phyloP scores from a whole-genome alignment of 2,888 invertebrate genomes.

The Stenolophus ochropezus region DNA sequence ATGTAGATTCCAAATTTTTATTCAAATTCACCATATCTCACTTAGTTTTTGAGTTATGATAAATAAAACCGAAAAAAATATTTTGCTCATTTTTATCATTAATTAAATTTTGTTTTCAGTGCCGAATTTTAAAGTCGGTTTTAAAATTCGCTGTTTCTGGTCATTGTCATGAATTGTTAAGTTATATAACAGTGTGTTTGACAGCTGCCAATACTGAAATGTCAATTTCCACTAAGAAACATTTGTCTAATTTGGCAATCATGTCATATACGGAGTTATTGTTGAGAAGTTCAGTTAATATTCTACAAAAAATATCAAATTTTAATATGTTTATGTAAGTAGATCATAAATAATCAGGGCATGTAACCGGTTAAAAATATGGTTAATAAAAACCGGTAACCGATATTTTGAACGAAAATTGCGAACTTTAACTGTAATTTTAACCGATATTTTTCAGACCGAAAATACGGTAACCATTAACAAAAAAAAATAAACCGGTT shows the following conservation, averaged over 20 bases:
- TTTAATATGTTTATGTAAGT: conserved; percentile 76
- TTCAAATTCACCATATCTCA: too few species aligned
- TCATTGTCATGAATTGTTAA: conserved; percentile 77
- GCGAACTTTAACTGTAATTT: too few species aligned
- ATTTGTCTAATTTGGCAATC: conserved; percentile 80
- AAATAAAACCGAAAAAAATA: background rate
- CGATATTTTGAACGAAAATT: too few species aligned
- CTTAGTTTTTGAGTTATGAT: too few species aligned
- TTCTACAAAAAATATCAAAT: conserved; percentile 67
- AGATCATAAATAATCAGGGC: background rate
- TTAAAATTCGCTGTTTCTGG: conserved; percentile 79
- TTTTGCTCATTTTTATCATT: background rate
- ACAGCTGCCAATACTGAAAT: conserved; percentile 75
- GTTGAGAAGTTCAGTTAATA: conserved; percentile 70
- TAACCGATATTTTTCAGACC: too few species aligned
- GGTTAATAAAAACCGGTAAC: too few species aligned
- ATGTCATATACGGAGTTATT: conserved; percentile 79
- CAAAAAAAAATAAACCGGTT: too few species aligned
- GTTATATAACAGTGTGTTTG: conserved; percentile 77
- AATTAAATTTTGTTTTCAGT: conserved; percentile 69
- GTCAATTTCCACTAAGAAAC: conserved; percentile 78
- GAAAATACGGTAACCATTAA: too few species aligned
- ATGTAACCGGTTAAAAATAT: too few species aligned
- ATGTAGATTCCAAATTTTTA: too few species aligned
- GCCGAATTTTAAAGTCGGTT: conserved; percentile 71